These are phyloP conservation scores for Heliopora coerulea DNA, from an alignment of 92 coral and sea anemone species.

Conservation along the genomic window DNA sequence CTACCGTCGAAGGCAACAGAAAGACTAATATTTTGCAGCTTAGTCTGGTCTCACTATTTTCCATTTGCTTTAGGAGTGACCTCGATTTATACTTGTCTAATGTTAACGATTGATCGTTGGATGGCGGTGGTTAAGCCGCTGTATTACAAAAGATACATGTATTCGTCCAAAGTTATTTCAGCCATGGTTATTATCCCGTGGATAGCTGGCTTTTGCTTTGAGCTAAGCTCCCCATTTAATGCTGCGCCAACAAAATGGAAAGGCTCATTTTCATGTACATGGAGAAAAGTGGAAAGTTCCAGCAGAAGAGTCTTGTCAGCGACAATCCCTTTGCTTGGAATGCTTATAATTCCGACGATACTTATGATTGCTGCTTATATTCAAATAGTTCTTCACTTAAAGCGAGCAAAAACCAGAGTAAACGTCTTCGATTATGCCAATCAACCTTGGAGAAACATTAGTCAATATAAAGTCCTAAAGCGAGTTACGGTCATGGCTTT, in stretches of 20 bases:
- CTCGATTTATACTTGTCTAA: constrained; percentile 60
- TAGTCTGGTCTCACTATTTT: constrained; percentile 71
- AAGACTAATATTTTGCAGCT: constrained; percentile 63
- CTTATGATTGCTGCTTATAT: constrained; percentile 66
- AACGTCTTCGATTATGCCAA: neutral
- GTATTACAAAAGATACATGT: constrained; percentile 42
- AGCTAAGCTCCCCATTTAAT: neutral
- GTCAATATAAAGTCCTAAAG: neutral
- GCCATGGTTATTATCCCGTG: constrained; percentile 51
- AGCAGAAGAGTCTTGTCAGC: neutral
- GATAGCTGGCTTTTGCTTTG: constrained; percentile 45
- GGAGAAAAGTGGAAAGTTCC: neutral
- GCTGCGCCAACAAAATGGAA: neutral
- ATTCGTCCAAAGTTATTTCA: constrained; percentile 44
- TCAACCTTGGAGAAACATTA: neutral
- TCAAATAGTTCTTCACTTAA: constrained; percentile 52
- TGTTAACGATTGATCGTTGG: constrained; percentile 85
- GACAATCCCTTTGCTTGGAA: neutral
- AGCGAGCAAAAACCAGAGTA: constrained; percentile 36
- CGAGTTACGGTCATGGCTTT: constrained; percentile 16
- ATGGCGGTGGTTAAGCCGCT: constrained; percentile 65
- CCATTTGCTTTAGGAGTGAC: constrained; percentile 63
- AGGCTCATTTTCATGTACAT: neutral
- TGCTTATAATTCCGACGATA: constrained; percentile 49
- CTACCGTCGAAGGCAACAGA: constrained; percentile 49